A percentile compares a stretch with the other conserved stretches of the same genome.
phyloP scores from a whole-genome alignment of 1,140 invertebrate genomes.

The Globodera rostochiensis region DNA sequence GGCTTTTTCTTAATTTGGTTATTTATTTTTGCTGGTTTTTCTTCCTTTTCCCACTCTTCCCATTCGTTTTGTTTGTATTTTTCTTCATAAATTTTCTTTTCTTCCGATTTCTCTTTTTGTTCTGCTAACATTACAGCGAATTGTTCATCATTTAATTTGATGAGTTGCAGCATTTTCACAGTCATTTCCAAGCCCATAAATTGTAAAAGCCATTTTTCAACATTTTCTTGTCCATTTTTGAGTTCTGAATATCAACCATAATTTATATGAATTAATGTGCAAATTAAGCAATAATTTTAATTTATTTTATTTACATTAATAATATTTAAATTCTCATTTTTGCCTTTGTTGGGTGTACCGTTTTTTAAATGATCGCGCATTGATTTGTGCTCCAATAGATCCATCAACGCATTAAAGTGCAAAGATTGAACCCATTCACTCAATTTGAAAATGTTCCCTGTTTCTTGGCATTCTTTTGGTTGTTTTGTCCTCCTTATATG shows the following conservation, averaged over 20 bases:
- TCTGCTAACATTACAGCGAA: background rate
- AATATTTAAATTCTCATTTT: background rate
- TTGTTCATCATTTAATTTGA: background rate
- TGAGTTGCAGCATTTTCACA: background rate
- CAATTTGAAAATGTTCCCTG: background rate
- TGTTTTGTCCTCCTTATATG: background rate
- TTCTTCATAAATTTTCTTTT: constrained; percentile 5
- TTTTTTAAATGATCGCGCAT: background rate
- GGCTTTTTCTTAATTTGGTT: background rate
- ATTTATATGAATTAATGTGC: too few relatives aligned
- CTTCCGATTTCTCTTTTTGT: background rate
- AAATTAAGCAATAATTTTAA: too few relatives aligned
- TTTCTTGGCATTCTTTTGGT: background rate
- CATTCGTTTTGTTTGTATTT: background rate
- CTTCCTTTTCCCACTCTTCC: background rate
- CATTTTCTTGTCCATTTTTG: background rate
- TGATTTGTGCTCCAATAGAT: background rate
- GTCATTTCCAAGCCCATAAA: background rate
- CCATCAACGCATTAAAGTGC: background rate
- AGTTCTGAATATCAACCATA: background rate
- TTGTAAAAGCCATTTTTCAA: background rate
- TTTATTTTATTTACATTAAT: too few relatives aligned
- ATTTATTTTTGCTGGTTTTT: background rate
- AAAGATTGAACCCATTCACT: background rate
- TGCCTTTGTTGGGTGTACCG: background rate